These are phyloP conservation scores for Leptopilina myrica DNA, from an alignment of 2,888 invertebrate species.

Conservation along the genomic window DNA sequence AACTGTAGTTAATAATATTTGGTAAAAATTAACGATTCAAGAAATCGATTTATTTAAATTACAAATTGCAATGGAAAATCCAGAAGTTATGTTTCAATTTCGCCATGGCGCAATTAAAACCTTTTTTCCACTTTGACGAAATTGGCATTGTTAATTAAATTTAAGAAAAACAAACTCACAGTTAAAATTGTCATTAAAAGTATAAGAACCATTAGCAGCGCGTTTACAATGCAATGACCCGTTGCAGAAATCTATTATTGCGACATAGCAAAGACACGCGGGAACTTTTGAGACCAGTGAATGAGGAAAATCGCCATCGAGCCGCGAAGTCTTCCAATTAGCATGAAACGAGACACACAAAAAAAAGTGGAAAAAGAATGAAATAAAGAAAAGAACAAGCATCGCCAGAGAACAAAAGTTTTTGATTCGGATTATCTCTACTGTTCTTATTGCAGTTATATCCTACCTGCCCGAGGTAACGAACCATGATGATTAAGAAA, in stretches of 20 bases:
- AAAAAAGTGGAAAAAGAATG: slow-evolving; percentile 7
- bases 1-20: too few relatives aligned
- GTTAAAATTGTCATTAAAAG: slow-evolving; percentile 10
- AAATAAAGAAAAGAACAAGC: slow-evolving; percentile 15
- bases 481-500: slow-evolving; percentile 40
- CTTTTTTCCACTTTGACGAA: neutral
- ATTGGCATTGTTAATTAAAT: slow-evolving; percentile 17
- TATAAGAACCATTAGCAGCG: slow-evolving; percentile 22
- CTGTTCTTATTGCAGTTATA: slow-evolving; percentile 30
- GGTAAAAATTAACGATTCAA: too few relatives aligned
- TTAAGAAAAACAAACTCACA: neutral
- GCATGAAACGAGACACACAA: slow-evolving; percentile 16
- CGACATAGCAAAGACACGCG: neutral
- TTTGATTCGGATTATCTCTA: slow-evolving; percentile 37
- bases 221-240: slow-evolving; percentile 36
- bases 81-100: neutral
- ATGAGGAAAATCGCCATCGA: slow-evolving; percentile 34
- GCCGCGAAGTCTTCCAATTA: slow-evolving; percentile 40
- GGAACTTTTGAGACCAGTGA: neutral
- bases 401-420: slow-evolving; percentile 8
- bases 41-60: too few relatives aligned
- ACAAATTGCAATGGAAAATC: neutral
- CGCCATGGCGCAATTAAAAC: too few relatives aligned
- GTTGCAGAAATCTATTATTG: slow-evolving; percentile 36
- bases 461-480: slow-evolving; percentile 28